Evolutionary conservation across 2,113 vertebrate genomes (phyloP).

Genomic region (Strigops habroptila): DNA sequence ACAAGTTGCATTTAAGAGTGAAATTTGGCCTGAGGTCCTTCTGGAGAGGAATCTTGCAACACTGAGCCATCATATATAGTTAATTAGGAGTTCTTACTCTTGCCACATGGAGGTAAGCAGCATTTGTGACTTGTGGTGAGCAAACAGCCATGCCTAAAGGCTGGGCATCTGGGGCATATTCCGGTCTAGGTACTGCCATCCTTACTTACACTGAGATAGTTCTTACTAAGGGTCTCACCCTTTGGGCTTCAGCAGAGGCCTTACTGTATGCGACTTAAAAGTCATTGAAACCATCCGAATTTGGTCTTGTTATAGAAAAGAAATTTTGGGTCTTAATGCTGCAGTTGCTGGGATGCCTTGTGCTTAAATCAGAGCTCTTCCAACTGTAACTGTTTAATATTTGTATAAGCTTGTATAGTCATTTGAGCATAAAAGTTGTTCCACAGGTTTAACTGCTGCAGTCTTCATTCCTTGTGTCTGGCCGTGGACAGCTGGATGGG

Average conservation of each 20-base stretch:
- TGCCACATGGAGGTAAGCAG: background rate
- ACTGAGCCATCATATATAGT: slow-evolving; percentile 7
- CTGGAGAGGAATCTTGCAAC: slow-evolving; percentile 16
- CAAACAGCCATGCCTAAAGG: background rate
- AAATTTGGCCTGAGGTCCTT: slow-evolving; percentile 47
- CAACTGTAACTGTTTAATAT: background rate
- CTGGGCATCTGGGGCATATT: background rate
- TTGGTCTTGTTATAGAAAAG: background rate
- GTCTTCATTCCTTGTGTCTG: background rate
- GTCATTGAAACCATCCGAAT: background rate
- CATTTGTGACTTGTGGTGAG: slow-evolving; percentile 6
- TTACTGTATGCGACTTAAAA: background rate
- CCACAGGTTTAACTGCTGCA: background rate
- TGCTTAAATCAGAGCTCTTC: background rate
- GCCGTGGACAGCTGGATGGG: background rate
- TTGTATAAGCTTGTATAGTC: background rate
- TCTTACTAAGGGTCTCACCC: background rate
- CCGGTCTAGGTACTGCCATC: background rate
- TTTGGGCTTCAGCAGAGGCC: background rate
- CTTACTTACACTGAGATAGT: background rate
- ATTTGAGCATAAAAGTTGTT: background rate
- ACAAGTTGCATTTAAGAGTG: slow-evolving; percentile 11
- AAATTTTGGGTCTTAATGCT: background rate
- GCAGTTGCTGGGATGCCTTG: background rate
- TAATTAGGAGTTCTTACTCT: background rate